Base-by-base conservation (phyloP, 1,140 invertebrate genomes). In the Apis florea region DNA sequence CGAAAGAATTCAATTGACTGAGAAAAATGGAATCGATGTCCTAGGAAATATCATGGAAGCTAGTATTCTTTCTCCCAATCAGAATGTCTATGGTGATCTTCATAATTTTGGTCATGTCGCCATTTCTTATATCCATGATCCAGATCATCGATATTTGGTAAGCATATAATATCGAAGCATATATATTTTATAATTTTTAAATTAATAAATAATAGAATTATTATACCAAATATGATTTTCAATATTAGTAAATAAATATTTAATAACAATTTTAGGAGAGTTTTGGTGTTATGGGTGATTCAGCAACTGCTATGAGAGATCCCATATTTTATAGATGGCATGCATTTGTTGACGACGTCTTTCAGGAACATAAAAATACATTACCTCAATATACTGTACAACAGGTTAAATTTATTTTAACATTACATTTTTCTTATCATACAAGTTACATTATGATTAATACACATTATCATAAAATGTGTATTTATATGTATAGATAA, bases 271-370 rank as follows among this genome's bases (percentile, higher is more conserved):
- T n/a, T 17, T 13, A 95, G 94, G 95, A 96, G 93, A 94, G 94
- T 6, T 96, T 96, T 81, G 93, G 95, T 24, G 94, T 96, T 0
- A 96, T 96, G 94, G 96, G 95, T n/a, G 96, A 96, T 88, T 93
- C 95, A 0, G 95, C 96, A 0, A 97, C 96, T 17, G 95, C 96
- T 8, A 96, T 97, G 96, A 94, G 97, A 19, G 97, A 98, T 92
- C 97, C 97, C 0, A 93, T 97, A 13, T 98, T 98, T 93, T 98
- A 97, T 92, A 95, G 96, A 89, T 97, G 96, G 96, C 97, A 98
- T 87, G 95, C 96, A 8, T 96, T 96, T 86, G 94, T 98, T 31
- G 97, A 98, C 87, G 95, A 97, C 72, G 93, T 98, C 8, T 98
- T 98, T 94, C 94, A 95, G 80, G 94, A 96, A 87, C 96, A 96